A percentile compares a stretch with the other conserved stretches of the same genome.
These are phyloP conservation scores for Agapornis canus DNA, from an alignment of 2,797 vertebrate species.

Conservation along the genomic window DNA sequence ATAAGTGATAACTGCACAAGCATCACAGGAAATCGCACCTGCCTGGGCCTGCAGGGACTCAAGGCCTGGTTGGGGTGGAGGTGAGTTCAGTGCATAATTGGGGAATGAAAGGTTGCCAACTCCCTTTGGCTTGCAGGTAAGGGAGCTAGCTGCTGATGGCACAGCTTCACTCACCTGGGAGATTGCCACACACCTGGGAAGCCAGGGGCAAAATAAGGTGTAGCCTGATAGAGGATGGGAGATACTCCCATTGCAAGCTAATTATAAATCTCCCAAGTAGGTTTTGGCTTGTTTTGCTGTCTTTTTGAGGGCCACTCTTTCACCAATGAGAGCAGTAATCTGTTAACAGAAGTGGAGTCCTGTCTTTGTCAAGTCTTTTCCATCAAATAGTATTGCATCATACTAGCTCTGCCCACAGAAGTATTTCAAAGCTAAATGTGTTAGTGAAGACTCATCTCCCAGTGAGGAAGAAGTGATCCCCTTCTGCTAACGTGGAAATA, in stretches of 20 bases:
- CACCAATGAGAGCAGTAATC: not conserved
- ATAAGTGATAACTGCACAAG: not conserved
- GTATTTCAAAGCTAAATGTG: not conserved
- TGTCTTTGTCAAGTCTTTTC: not conserved
- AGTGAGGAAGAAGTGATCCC: not conserved
- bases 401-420: not conserved
- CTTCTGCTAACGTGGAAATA: not conserved
- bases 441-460: not conserved
- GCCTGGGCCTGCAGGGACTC: not conserved
- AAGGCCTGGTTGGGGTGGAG: accelerated
- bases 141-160: not conserved
- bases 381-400: not conserved
- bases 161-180: not conserved
- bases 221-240: not conserved
- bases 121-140: not conserved
- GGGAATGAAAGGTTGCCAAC: not conserved
- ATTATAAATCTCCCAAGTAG: not conserved
- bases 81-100: not conserved
- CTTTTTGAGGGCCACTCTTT: not conserved
- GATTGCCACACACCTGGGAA: not conserved
- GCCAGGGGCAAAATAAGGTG: not conserved
- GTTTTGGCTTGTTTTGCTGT: not conserved
- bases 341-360: not conserved
- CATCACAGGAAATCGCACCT: not conserved
- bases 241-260: not conserved